Evolutionary conservation across 2,113 vertebrate genomes (phyloP).

Genomic region (Perca flavescens): DNA sequence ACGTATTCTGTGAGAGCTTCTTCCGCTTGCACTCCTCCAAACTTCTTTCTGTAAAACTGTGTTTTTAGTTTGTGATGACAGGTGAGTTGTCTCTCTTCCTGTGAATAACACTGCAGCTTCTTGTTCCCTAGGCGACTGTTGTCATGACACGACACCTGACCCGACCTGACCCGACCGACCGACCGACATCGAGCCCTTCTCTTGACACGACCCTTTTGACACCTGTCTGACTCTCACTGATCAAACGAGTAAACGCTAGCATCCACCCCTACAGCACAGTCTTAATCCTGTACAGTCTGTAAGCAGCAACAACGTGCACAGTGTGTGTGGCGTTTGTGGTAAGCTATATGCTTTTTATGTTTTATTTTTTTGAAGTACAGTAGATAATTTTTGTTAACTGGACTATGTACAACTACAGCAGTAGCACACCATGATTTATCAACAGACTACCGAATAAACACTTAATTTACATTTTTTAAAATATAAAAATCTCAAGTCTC

Average conservation of each 20-base stretch:
- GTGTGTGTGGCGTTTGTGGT: slow-evolving; percentile 10
- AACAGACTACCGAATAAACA: too few relatives aligned
- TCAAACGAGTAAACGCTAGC: not conserved
- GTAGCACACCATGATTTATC: too few relatives aligned
- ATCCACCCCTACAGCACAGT: not conserved
- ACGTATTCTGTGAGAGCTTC: not conserved
- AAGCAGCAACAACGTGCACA: slow-evolving; percentile 3
- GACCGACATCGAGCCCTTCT: slow-evolving; percentile 69
- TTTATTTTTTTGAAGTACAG: not conserved
- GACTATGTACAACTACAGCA: too few relatives aligned
- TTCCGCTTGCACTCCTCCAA: not conserved
- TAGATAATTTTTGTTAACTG: not conserved
- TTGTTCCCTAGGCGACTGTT: slow-evolving; percentile 82
- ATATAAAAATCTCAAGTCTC: too few relatives aligned
- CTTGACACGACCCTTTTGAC: slow-evolving; percentile 79
- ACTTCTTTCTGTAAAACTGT: not conserved
- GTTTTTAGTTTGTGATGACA: slow-evolving; percentile 14
- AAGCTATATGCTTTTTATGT: not conserved
- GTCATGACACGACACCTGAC: slow-evolving; percentile 80
- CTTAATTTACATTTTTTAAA: too few relatives aligned
- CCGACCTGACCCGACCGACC: slow-evolving; percentile 75
- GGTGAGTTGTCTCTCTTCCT: slow-evolving; percentile 35
- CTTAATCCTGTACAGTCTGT: slow-evolving; percentile 20
- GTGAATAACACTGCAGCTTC: slow-evolving; percentile 80
- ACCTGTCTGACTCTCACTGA: slow-evolving; percentile 71